These are phyloP conservation scores for Nerophis lumbriciformis DNA, from an alignment of 2,113 vertebrate genomes.

Conservation along the genomic window DNA sequence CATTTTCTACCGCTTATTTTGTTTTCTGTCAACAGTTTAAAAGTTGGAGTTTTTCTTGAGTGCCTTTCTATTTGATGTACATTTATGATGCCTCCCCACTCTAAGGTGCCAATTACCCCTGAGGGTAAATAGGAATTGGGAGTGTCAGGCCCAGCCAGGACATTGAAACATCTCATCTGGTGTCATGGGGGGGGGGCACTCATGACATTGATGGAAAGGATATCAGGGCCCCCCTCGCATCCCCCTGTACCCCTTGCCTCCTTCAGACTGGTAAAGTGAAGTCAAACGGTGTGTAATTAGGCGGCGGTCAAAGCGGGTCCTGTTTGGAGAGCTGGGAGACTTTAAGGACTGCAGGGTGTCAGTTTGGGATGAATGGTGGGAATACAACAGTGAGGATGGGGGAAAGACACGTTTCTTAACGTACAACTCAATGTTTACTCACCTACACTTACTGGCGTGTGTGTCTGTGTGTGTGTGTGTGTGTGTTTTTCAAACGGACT, in stretches of 20 bases:
- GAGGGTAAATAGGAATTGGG: slow-evolving; percentile 91
- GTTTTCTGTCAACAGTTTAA: too few species aligned
- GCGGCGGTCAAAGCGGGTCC: slow-evolving; percentile 88
- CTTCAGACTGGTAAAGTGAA: slow-evolving; percentile 86
- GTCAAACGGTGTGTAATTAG: slow-evolving; percentile 90
- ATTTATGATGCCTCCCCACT: slow-evolving; percentile 76
- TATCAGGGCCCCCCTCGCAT: slow-evolving; percentile 35
- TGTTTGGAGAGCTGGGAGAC: slow-evolving; percentile 71
- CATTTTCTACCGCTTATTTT: too few species aligned
- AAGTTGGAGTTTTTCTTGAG: too few species aligned
- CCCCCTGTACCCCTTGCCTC: slow-evolving; percentile 27
- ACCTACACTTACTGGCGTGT: slow-evolving; percentile 22
- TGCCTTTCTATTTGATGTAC: too few species aligned
- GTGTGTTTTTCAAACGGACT: too few species aligned
- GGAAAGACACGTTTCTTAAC: slow-evolving; percentile 33
- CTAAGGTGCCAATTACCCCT: slow-evolving; percentile 89
- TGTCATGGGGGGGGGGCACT: slow-evolving; percentile 76
- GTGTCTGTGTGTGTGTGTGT: too few species aligned
- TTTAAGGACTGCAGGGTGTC: slow-evolving; percentile 40
- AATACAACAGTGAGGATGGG: slow-evolving; percentile 74
- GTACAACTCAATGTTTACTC: slow-evolving; percentile 59
- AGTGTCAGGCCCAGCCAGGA: slow-evolving; percentile 79
- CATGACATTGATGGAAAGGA: slow-evolving; percentile 84
- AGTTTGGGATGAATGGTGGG: slow-evolving; percentile 67
- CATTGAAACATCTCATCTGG: slow-evolving; percentile 82